These are phyloP conservation scores for Agrochola circellaris DNA, from an alignment of 2,888 invertebrate species.

Conservation along the genomic window DNA sequence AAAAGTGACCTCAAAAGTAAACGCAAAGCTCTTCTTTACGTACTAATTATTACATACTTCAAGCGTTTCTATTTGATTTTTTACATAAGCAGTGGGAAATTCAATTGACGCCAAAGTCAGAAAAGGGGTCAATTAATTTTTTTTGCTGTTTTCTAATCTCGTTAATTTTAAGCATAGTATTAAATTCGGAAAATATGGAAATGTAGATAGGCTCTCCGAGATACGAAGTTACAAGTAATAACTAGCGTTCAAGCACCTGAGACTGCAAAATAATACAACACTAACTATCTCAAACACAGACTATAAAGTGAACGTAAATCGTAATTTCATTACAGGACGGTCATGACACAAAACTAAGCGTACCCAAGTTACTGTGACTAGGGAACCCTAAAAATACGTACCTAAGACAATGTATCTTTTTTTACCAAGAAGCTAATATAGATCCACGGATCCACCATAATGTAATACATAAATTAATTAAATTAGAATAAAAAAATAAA, in stretches of 20 bases:
- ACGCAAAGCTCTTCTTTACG: too few relatives aligned
- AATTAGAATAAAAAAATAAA: constrained; percentile 6
- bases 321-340: background rate
- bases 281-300: background rate
- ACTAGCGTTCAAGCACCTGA: background rate
- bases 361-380: background rate
- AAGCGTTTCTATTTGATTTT: background rate
- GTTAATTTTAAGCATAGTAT: background rate
- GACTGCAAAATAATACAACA: background rate
- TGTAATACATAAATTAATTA: constrained; percentile 17
- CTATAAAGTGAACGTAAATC: background rate
- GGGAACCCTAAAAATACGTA: constrained; percentile 7
- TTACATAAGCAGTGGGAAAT: background rate
- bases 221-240: background rate
- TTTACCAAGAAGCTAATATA: background rate
- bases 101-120: background rate
- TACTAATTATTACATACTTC: background rate
- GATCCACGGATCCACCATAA: background rate
- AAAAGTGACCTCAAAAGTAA: too few relatives aligned
- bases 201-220: background rate
- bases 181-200: background rate
- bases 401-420: background rate
- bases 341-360: background rate
- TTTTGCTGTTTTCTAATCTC: too few relatives aligned
- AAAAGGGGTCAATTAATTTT: background rate